These are phyloP conservation scores for Cyprinodon brontotheroides DNA, from an alignment of 2,113 vertebrate genomes.

Conservation along the genomic window DNA sequence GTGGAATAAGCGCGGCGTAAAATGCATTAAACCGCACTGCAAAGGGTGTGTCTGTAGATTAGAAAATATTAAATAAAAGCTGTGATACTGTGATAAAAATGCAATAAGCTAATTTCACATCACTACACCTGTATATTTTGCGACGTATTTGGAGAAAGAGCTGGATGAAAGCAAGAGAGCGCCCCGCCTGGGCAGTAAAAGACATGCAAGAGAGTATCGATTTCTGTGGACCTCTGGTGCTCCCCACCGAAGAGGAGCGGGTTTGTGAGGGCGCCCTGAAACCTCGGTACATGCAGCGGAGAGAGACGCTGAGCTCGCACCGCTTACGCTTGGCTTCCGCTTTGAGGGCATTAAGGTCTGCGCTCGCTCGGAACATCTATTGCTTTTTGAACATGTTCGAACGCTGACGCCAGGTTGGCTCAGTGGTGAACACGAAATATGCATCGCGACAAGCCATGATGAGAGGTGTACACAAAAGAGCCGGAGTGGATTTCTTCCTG, in stretches of 20 bases:
- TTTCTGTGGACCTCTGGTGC: constrained; percentile 87
- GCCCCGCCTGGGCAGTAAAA: constrained; percentile 81
- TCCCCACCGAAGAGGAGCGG: constrained; percentile 84
- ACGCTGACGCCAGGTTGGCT: neutral
- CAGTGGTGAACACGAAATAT: too few species aligned
- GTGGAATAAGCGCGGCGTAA: too few species aligned
- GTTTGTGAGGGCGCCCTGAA: constrained; percentile 84
- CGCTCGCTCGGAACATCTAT: neutral
- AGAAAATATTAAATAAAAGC: neutral
- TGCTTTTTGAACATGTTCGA: neutral
- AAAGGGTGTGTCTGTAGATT: too few species aligned
- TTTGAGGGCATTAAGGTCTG: constrained; percentile 92
- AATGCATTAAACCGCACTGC: too few species aligned
- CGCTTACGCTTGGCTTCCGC: constrained; percentile 86
- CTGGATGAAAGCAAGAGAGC: constrained; percentile 85
- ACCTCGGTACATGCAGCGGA: constrained; percentile 93
- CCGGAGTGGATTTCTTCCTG: constrained; percentile 40
- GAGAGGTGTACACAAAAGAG: constrained; percentile 9
- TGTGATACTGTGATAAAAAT: too few species aligned
- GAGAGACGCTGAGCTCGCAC: constrained; percentile 90
- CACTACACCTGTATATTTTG: constrained; percentile 40
- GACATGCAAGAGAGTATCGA: constrained; percentile 96
- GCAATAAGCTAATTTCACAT: neutral
- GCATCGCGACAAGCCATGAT: too few species aligned
- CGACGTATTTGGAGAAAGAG: constrained; percentile 92